Percentiles rank a stretch among this genome's conserved stretches.
Evolutionary conservation across 1,140 invertebrate species (phyloP).

Genomic region (Hirudo medicinalis): DNA sequence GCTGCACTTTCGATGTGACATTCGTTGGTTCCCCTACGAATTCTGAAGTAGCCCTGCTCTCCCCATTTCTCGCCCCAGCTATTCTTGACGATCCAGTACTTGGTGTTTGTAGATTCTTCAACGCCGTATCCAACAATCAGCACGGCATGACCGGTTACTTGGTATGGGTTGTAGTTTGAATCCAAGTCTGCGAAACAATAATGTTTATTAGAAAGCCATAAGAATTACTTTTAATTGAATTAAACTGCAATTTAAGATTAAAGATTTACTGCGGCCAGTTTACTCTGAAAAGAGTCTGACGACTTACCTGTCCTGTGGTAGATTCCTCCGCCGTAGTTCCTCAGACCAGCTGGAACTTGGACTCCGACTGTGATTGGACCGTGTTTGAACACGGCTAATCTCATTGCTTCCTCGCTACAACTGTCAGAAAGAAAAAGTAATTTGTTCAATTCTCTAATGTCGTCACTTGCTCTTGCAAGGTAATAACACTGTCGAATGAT

Average conservation of each 20-base stretch:
- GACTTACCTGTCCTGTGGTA: constrained; percentile 33
- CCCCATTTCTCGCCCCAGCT: constrained; percentile 47
- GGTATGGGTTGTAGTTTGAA: constrained; percentile 34
- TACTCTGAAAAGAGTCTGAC: no score
- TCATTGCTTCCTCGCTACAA: constrained; percentile 47
- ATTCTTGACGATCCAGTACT: constrained; percentile 41
- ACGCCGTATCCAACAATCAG: constrained; percentile 39
- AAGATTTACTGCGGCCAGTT: background rate
- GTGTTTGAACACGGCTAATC: constrained; percentile 40
- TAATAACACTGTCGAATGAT: no score
- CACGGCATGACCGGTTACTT: constrained; percentile 40
- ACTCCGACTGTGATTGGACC: constrained; percentile 47
- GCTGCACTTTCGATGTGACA: constrained; percentile 41
- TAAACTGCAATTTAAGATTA: background rate
- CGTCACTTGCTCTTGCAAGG: no score
- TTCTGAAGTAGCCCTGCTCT: constrained; percentile 45
- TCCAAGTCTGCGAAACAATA: constrained; percentile 10
- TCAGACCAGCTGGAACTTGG: constrained; percentile 43
- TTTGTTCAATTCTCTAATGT: background rate
- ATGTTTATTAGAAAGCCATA: background rate
- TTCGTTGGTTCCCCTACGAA: constrained; percentile 46
- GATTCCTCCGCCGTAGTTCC: constrained; percentile 41
- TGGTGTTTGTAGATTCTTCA: constrained; percentile 28
- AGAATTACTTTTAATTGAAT: background rate
- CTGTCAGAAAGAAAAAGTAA: constrained; percentile 22